Base-by-base conservation (phyloP, 2,797 vertebrate genomes). In the Channallabes apus region DNA sequence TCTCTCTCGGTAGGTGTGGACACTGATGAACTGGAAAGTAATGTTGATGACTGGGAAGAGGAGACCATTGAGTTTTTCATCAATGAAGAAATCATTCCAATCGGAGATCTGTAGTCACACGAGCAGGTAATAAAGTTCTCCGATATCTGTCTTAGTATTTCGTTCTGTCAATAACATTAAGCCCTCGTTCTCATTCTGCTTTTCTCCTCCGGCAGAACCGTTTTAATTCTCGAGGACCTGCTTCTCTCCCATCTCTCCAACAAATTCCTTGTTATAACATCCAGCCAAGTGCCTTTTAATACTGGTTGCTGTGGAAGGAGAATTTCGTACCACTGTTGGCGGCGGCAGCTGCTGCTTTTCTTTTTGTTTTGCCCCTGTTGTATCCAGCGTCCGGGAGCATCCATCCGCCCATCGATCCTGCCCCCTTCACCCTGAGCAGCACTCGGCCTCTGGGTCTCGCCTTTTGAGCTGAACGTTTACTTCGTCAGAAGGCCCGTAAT, bases 61-160 rank as follows among this genome's bases (percentile, higher is more conserved):
- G 98, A 99, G 92, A 99, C 97, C 86, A 98, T 99, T 87, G 98
- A 99, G 92, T 99, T 99, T 95, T 99, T 99, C 94, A 97, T 99
- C 96, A 99, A 97, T 90, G 98, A 99, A 96, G 98, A 99, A 96
- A 97, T 98, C 93, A 96, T 99, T 96, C 96, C 96, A 85, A 93
- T 99, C 73, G 96, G 96, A 91, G 96, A 95, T 93, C 96, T 97
- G 95, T 99, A 97, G 95, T 96, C 93, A 89, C 85, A 86, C 90
- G 91, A 94, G 90, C 94, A 95, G 96, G 97, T 99, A 86, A 14
- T 41, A 22, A 81, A 29, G 20, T 1, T 75, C 46, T 87, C 79
- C 76, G 86, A 75, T 78, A 6, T 54, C 75, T 86, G 75, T 75
- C 58, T 86, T 76, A 73, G 75, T 88, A 84, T 6, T 90, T 87